These are phyloP conservation scores for Aurelia coerulea DNA, from an alignment of 30 jellyfish, hydroid and myxozoan genomes.

Conservation along the genomic window DNA sequence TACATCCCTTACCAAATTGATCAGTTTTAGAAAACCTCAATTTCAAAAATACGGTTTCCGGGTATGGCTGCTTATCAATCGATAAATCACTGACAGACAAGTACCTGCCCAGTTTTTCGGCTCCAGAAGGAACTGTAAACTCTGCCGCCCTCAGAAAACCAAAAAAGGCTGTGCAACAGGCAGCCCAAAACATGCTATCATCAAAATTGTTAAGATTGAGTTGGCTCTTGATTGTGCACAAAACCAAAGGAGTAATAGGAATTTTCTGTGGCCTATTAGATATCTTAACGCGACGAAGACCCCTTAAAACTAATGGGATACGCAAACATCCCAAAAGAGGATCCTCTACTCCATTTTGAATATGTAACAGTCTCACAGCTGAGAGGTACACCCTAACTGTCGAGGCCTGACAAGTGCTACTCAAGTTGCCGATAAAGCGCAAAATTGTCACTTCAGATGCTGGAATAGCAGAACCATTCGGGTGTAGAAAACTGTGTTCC, in stretches of 20 bases:
- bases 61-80: background rate
- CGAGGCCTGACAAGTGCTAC: background rate
- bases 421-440: slow-evolving; percentile 1
- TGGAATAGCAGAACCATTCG: background rate
- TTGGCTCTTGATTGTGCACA: background rate
- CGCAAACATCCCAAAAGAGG: slow-evolving; percentile 2
- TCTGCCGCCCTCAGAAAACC: slow-evolving; percentile 35
- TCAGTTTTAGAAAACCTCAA: slow-evolving; percentile 26
- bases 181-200: slow-evolving; percentile 20
- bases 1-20: background rate
- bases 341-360: background rate
- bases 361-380: slow-evolving; percentile 15
- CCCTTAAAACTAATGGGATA: background rate
- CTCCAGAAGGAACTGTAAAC: background rate
- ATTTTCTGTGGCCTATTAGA: background rate
- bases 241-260: slow-evolving; percentile 1
- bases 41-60: background rate
- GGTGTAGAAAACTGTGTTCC: background rate
- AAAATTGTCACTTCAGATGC: slow-evolving; percentile 21
- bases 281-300: background rate
- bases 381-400: slow-evolving; percentile 5
- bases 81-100: background rate
- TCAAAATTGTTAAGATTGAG: background rate
- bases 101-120: background rate
- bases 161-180: slow-evolving; percentile 31